Percentiles rank a stretch among this genome's conserved stretches.
Conservation (phyloP, 53 echinoderm and acorn worm species). For the Henricia sp. region DNA sequence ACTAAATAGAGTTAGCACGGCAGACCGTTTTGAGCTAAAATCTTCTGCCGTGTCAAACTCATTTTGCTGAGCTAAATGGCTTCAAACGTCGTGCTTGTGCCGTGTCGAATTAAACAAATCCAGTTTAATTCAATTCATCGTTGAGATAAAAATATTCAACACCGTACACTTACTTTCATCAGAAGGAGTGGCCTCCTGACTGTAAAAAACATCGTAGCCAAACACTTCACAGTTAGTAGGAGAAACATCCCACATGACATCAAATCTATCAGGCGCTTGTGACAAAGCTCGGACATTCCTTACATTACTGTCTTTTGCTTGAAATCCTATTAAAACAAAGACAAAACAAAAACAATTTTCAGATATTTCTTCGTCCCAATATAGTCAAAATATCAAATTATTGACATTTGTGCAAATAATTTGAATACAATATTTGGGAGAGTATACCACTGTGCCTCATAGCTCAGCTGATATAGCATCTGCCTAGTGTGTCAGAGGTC, state of each 20-base stretch:
- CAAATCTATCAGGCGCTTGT: conserved; percentile 41
- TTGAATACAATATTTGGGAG: no score
- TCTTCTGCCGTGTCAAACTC: no score
- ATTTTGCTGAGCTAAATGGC: no score
- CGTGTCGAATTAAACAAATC: no score
- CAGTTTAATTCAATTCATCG: no score
- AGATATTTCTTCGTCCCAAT: not conserved
- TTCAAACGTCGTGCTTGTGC: no score
- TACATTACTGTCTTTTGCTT: conserved; percentile 68
- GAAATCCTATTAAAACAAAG: conserved; percentile 57
- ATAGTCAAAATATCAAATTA: not conserved
- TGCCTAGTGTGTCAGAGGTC: no score
- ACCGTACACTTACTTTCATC: conserved; percentile 1
- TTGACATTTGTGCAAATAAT: not conserved
- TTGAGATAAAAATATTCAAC: no score
- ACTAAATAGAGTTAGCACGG: no score
- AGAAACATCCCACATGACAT: conserved; percentile 84
- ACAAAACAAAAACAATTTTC: not conserved
- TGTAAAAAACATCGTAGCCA: conserved; percentile 75
- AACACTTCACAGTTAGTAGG: conserved; percentile 87
- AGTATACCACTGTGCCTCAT: no score
- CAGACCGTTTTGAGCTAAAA: no score
- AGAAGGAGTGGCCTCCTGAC: not conserved
- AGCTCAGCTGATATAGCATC: no score
- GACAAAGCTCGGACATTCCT: conserved; percentile 68